phyloP scores from a whole-genome alignment of 2,888 invertebrate species.

The Scaptomyza flava region DNA sequence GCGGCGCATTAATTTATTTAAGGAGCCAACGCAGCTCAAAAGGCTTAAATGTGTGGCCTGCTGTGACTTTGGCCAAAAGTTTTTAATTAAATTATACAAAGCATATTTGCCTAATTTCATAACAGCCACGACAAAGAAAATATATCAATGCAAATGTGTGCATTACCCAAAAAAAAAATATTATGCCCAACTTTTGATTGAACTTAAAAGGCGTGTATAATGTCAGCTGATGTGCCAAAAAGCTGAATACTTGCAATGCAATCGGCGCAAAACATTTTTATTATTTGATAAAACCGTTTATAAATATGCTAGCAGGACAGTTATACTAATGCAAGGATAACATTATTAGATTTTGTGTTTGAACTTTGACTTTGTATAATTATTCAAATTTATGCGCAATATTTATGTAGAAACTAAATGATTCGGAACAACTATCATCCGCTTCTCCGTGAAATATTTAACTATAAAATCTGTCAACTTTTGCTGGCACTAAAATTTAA shows the following conservation, averaged over 20 bases:
- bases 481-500: not conserved
- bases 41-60: conserved; percentile 62
- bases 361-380: too few relatives aligned
- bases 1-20: conserved; percentile 73
- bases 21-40: conserved; percentile 46
- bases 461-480: not conserved
- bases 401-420: not conserved
- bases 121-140: conserved; percentile 16
- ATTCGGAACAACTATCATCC: not conserved
- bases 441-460: not conserved
- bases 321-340: not conserved
- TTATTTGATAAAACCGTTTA: not conserved
- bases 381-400: not conserved
- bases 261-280: not conserved
- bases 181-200: conserved; percentile 1
- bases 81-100: conserved; percentile 76
- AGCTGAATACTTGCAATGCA: not conserved
- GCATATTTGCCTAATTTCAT: conserved; percentile 62
- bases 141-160: conserved; percentile 16
- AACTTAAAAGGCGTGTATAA: not conserved
- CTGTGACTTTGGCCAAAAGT: conserved; percentile 59
- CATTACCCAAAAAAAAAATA: not conserved
- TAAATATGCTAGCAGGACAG: not conserved
- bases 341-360: not conserved
- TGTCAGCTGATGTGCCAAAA: not conserved